phyloP scores from a whole-genome alignment of 2,888 invertebrate genomes.

The Amorpha juglandis region DNA sequence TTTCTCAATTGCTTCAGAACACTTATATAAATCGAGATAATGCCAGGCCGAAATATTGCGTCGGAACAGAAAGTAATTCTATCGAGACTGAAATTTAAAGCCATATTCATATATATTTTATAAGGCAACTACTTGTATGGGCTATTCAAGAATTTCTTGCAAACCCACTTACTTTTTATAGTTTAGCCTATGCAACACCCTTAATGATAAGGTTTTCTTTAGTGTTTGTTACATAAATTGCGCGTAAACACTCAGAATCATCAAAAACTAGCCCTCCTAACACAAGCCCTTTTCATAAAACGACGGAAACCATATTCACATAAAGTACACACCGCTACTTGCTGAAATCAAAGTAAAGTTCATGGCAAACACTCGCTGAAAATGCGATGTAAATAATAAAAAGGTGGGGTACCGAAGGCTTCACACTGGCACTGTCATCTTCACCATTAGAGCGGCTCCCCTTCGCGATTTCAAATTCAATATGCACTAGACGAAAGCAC shows the following conservation, averaged over 20 bases:
- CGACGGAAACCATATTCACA: constrained; percentile 35
- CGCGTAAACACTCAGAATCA: constrained; percentile 27
- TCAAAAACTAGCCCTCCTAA: constrained; percentile 49
- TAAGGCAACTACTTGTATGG: too few species aligned
- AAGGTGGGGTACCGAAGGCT: constrained; percentile 63
- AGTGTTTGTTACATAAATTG: neutral
- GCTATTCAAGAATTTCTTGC: neutral
- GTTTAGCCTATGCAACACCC: too few species aligned
- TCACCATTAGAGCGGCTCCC: constrained; percentile 71
- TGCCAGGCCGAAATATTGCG: too few species aligned
- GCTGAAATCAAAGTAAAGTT: constrained; percentile 81
- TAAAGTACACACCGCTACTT: constrained; percentile 78
- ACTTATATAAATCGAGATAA: too few species aligned
- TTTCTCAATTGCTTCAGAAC: too few species aligned
- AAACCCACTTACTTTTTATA: too few species aligned
- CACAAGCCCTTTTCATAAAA: constrained; percentile 70
- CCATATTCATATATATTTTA: too few species aligned
- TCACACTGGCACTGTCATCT: constrained; percentile 66
- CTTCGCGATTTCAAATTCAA: constrained; percentile 78
- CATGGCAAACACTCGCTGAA: constrained; percentile 82
- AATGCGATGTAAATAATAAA: constrained; percentile 84
- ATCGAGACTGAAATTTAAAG: too few species aligned
- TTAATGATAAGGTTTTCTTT: neutral
- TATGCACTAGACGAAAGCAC: constrained; percentile 69
- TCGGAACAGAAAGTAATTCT: too few species aligned